Evolutionary conservation across 2,113 vertebrate species (phyloP).

Genomic region (Indri indri): DNA sequence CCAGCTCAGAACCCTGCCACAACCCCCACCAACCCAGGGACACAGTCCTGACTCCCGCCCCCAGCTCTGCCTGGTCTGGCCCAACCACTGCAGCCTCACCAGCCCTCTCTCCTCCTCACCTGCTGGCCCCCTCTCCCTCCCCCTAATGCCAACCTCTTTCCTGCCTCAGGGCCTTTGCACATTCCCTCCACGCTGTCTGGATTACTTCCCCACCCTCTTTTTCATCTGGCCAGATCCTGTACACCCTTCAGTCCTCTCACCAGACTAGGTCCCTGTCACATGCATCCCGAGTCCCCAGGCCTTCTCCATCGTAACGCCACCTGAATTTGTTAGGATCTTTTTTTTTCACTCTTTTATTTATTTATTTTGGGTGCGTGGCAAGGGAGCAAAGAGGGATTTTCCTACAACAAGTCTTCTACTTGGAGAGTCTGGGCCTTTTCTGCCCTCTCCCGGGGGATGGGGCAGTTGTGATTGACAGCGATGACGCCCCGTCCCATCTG

Average conservation of each 20-base stretch:
- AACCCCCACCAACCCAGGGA: background rate
- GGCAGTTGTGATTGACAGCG: background rate
- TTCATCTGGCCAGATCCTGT: background rate
- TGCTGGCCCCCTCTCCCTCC: background rate
- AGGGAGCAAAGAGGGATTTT: background rate
- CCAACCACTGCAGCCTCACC: background rate
- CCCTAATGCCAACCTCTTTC: background rate
- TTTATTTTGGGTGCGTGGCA: background rate
- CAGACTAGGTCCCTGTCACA: background rate
- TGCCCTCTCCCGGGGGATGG: background rate
- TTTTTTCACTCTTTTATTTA: background rate
- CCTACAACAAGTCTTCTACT: background rate
- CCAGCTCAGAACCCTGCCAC: background rate
- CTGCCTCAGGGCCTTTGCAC: background rate
- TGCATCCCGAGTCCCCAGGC: background rate
- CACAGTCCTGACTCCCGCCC: background rate
- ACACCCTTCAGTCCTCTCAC: background rate
- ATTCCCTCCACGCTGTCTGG: background rate
- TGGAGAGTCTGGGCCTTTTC: background rate
- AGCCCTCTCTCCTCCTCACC: background rate
- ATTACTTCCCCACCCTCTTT: background rate
- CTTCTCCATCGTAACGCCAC: background rate
- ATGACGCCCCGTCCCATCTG: background rate
- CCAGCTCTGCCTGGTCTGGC: background rate
- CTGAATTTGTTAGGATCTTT: background rate